Evolutionary conservation across 2,113 vertebrate species (phyloP).

Genomic region (Ageneiosus marmoratus): DNA sequence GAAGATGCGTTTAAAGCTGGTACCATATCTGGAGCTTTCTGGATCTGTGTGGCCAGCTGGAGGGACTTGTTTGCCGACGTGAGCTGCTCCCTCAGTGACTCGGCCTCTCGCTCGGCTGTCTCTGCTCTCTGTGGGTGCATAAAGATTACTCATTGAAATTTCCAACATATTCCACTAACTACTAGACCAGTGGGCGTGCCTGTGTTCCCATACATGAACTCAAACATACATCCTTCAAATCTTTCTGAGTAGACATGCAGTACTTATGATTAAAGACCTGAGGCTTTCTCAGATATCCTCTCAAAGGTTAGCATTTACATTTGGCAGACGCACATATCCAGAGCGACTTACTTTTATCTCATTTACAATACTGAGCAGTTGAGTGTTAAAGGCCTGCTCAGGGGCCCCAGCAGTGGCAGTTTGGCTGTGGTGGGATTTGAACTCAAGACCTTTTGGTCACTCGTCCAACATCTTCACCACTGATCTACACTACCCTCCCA

Average conservation of each 20-base stretch:
- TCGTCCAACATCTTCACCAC: no score
- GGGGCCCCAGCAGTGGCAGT: no score
- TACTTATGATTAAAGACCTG: background rate
- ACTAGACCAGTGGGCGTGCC: background rate
- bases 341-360: no score
- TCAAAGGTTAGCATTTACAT: no score
- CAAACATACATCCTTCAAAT: background rate
- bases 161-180: no score
- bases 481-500: no score
- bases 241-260: background rate
- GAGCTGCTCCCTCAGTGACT: constrained; percentile 90
- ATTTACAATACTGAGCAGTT: no score
- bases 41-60: constrained; percentile 83
- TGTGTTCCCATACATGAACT: background rate
- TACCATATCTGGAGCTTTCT: constrained; percentile 90
- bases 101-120: constrained; percentile 89
- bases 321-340: no score
- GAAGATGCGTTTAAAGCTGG: background rate
- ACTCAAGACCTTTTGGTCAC: no score
- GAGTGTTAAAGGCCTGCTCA: no score
- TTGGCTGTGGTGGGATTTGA: no score
- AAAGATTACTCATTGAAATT: background rate
- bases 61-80: constrained; percentile 89
- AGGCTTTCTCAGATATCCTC: no score
- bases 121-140: constrained; percentile 85